Percentiles rank a stretch among this genome's conserved stretches.
Conservation (phyloP, 2,888 invertebrate species). For the Atrina japonica region DNA sequence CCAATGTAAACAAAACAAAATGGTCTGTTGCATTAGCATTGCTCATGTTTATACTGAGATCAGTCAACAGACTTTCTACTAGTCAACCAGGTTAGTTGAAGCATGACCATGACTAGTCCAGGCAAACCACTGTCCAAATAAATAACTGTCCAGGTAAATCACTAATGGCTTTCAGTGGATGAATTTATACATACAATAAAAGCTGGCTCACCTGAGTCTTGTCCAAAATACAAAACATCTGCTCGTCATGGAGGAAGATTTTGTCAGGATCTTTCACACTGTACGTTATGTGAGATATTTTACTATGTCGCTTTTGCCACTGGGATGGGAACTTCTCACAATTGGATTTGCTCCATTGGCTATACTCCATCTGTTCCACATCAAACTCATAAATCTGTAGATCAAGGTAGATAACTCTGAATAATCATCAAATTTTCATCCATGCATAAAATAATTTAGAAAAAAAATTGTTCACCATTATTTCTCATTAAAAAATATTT, state of each 20-base stretch:
- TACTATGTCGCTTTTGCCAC: constrained; percentile 84
- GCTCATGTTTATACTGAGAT: too few relatives aligned
- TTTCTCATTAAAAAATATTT: too few relatives aligned
- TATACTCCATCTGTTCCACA: constrained; percentile 85
- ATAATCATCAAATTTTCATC: not conserved
- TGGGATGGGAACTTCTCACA: constrained; percentile 83
- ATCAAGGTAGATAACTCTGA: constrained; percentile 11
- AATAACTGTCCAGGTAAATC: too few relatives aligned
- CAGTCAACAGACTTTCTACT: too few relatives aligned
- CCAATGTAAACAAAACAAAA: too few relatives aligned
- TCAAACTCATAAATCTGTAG: constrained; percentile 89
- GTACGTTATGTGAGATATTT: constrained; percentile 85
- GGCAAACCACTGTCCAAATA: too few relatives aligned
- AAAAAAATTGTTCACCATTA: too few relatives aligned
- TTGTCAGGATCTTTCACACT: constrained; percentile 85
- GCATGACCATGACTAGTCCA: too few relatives aligned
- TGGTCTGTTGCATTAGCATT: too few relatives aligned
- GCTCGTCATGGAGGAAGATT: constrained; percentile 88
- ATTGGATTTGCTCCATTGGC: constrained; percentile 84
- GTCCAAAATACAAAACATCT: constrained; percentile 85
- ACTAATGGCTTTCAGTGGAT: too few relatives aligned
- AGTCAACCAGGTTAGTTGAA: too few relatives aligned
- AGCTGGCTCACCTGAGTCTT: constrained; percentile 82
- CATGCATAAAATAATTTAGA: not conserved
- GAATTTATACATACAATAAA: too few relatives aligned